Conservation (phyloP, 37 sponge, comb jelly and placozoan genomes). For the Spongia lamella region DNA sequence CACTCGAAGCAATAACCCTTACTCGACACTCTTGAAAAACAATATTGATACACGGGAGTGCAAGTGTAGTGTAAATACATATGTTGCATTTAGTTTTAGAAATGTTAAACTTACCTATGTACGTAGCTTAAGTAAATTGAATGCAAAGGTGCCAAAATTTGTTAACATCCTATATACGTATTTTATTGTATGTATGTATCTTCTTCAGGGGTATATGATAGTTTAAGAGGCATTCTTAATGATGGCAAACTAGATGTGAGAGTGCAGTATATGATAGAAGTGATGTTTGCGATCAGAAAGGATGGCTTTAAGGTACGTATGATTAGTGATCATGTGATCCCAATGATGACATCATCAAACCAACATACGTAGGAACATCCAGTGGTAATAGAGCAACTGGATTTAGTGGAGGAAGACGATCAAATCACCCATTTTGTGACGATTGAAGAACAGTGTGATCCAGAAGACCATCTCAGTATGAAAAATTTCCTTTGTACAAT, state of each 20-base stretch:
- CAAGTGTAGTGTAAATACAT: too few relatives aligned
- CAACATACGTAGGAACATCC: slow-evolving; percentile 75
- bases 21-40: too few relatives aligned
- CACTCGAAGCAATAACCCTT: too few relatives aligned
- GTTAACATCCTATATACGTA: not conserved
- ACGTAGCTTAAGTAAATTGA: not conserved
- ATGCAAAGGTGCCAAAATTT: not conserved
- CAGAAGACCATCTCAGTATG: slow-evolving; percentile 76
- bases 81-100: too few relatives aligned
- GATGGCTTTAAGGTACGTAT: slow-evolving; percentile 81
- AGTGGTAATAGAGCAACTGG: slow-evolving; percentile 72
- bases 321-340: too few relatives aligned
- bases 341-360: too few relatives aligned
- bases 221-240: slow-evolving; percentile 78
- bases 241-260: slow-evolving; percentile 78
- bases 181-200: not conserved
- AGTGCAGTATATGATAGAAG: slow-evolving; percentile 98
- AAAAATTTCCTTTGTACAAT: slow-evolving; percentile 2
- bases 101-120: too few relatives aligned
- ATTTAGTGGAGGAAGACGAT: slow-evolving; percentile 93
- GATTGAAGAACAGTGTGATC: slow-evolving; percentile 72
- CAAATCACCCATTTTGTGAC: slow-evolving; percentile 94
- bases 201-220: slow-evolving; percentile 79
- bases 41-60: too few relatives aligned
- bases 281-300: slow-evolving; percentile 89